Percentiles rank a stretch among this genome's conserved stretches.
These are phyloP conservation scores for Bos javanicus DNA, from an alignment of 2,113 vertebrate species.

Conservation along the genomic window DNA sequence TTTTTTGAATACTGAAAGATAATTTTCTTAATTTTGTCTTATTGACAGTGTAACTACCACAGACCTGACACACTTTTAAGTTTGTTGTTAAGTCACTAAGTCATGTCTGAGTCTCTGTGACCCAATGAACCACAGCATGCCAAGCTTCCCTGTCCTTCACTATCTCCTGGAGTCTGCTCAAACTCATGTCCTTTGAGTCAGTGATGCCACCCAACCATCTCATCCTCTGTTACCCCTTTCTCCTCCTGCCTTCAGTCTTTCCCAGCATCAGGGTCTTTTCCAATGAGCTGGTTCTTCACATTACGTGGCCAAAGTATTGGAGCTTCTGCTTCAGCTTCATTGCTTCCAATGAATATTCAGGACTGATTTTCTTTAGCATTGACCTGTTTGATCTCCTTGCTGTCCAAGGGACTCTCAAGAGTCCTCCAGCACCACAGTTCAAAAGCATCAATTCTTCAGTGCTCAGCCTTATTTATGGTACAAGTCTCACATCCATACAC, in stretches of 20 bases:
- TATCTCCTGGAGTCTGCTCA: not conserved
- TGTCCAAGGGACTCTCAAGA: not conserved
- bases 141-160: not conserved
- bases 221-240: not conserved
- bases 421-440: not conserved
- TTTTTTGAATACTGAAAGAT: not conserved
- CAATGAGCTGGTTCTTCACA: not conserved
- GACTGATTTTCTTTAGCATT: not conserved
- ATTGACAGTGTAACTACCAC: not conserved
- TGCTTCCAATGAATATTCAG: not conserved
- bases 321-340: not conserved
- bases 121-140: not conserved
- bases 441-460: not conserved
- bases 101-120: not conserved
- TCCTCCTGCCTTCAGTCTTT: not conserved
- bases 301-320: not conserved
- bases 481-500: not conserved
- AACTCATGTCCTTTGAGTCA: not conserved
- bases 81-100: not conserved
- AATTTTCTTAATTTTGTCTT: not conserved
- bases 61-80: not conserved
- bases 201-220: not conserved
- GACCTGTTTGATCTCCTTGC: not conserved
- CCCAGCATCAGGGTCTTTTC: not conserved
- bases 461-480: not conserved